Base-by-base conservation (phyloP, 2,888 invertebrate genomes). In the Tipula vernalis region DNA sequence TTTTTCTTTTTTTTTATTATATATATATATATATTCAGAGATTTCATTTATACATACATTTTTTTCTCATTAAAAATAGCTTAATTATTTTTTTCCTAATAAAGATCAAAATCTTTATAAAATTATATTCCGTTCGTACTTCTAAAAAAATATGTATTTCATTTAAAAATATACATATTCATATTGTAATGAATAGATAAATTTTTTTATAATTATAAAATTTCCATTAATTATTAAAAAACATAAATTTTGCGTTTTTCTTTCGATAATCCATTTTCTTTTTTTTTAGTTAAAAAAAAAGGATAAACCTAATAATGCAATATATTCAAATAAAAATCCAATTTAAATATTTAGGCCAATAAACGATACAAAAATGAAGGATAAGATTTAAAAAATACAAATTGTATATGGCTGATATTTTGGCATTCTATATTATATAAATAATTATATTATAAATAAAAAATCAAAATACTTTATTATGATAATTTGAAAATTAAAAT, bases 211-310 rank as follows among this genome's bases (percentile, higher is more conserved):
- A 71, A 71, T 71, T 71, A 71, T 71, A 71, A 18, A 71, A 71
- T 71, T 71, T 71, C 71, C 71, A 71, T 71, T 71, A 71, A 71
- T 71, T 71, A 71, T 71, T 71, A 71, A 71, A 57, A 71, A 71
- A 4, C 4, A n/a, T 28, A 71, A 71, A n/a, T 51, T 51, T 71
- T 71, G 71, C 71, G 71, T 71, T 71, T 51, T 71, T 71, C 28
- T 71, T 71, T 71, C 8, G 3, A 28, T 71, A 28, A 28, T 12
- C 28, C 6, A 18, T 71, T 71, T 28, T 71, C 71, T 10, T 71
- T 71, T 15, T n/a, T 28, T 28, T 28, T 28, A 28, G 28, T 28
- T 28, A 28, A 28, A 71, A 28, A 18, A 71, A 39, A 71, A 12
- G 5, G 8, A 57, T 57, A 57, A 57, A 51, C n/a, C 28, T 28